A percentile compares a stretch with the other conserved stretches of the same genome.
phyloP scores from a whole-genome alignment of 2,797 vertebrate species.

The Eutrigla gurnardus region DNA sequence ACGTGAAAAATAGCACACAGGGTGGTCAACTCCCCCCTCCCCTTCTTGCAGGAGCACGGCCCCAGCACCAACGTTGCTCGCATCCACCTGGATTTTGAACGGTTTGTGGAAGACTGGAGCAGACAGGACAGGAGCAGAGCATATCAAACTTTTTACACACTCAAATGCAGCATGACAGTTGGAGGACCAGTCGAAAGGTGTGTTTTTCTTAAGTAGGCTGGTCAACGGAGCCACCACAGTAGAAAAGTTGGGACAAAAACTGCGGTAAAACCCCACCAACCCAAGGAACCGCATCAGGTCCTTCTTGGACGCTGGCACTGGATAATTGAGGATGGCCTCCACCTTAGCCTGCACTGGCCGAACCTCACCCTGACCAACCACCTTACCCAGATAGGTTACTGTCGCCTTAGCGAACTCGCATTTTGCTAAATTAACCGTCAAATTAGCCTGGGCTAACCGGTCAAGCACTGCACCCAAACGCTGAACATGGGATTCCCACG shows the following conservation, averaged over 20 bases:
- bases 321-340: neutral
- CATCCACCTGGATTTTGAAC: too few species aligned
- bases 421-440: neutral
- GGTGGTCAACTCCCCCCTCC: neutral
- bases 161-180: neutral
- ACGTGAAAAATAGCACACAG: neutral
- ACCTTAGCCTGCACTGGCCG: neutral
- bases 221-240: neutral
- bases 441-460: neutral
- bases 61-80: neutral
- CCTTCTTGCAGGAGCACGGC: neutral
- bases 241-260: neutral
- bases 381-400: constrained; percentile 2
- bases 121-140: constrained; percentile 4
- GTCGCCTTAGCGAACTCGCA: neutral
- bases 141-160: neutral
- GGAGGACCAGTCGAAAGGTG: neutral
- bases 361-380: neutral
- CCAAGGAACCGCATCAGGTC: neutral
- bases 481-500: neutral
- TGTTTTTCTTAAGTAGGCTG: neutral
- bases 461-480: neutral
- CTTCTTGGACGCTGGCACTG: neutral
- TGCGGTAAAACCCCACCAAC: neutral
- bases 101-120: neutral